These are phyloP conservation scores for Oceanodroma tethys DNA, from an alignment of 2,113 vertebrate species.

Conservation along the genomic window DNA sequence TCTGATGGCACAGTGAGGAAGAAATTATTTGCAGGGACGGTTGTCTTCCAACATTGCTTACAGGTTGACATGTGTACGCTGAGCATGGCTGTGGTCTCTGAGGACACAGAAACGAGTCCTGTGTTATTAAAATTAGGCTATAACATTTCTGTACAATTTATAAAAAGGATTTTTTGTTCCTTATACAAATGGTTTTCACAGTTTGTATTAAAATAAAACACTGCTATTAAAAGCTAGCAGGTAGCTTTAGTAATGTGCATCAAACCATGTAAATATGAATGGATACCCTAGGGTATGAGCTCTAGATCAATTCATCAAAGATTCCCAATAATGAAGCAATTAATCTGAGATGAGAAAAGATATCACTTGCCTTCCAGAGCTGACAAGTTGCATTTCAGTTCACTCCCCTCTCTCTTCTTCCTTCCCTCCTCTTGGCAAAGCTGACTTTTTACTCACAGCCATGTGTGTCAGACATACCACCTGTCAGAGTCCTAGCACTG, in stretches of 20 bases:
- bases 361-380: neutral
- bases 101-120: neutral
- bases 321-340: constrained; percentile 25
- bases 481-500: neutral
- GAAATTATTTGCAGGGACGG: neutral
- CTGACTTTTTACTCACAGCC: neutral
- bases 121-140: neutral
- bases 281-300: neutral
- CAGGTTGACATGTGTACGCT: neutral
- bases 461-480: neutral
- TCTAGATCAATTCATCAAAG: constrained; percentile 22
- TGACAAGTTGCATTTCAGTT: constrained; percentile 7
- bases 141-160: neutral
- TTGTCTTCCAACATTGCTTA: neutral
- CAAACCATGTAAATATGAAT: neutral
- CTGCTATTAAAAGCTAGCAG: neutral
- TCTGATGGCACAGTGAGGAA: neutral
- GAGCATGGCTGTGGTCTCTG: neutral
- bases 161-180: neutral
- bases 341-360: neutral
- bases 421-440: neutral
- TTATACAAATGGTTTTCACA: neutral
- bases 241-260: neutral
- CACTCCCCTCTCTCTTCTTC: neutral
- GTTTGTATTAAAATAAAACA: neutral